Conservation (phyloP, 2,113 vertebrate genomes). For the Protomyctophum bolini region DNA sequence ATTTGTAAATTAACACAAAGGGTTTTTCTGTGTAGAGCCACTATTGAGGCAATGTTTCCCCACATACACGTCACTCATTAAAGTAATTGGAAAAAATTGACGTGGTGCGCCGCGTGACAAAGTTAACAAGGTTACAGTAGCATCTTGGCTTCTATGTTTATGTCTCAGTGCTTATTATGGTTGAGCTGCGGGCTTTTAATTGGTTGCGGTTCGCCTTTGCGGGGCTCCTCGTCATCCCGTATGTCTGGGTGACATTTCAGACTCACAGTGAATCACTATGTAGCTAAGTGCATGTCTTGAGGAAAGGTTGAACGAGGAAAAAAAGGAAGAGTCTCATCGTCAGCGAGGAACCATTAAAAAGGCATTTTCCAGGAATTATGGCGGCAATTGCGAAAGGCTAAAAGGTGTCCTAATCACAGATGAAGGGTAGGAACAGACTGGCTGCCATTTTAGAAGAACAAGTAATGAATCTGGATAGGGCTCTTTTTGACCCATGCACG, state of each 20-base stretch:
- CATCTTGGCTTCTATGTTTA: constrained; percentile 62
- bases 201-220: constrained; percentile 55
- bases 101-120: constrained; percentile 54
- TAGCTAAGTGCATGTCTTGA: constrained; percentile 57
- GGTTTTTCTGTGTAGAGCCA: too few relatives aligned
- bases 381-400: constrained; percentile 68
- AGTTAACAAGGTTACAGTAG: constrained; percentile 69
- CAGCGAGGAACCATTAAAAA: constrained; percentile 66
- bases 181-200: constrained; percentile 62
- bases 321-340: constrained; percentile 52
- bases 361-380: constrained; percentile 71
- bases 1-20: too few relatives aligned
- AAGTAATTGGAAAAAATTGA: constrained; percentile 36
- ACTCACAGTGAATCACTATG: constrained; percentile 56
- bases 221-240: constrained; percentile 51
- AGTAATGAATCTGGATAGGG: constrained; percentile 71
- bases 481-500: constrained; percentile 63
- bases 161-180: constrained; percentile 56
- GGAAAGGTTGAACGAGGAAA: constrained; percentile 30
- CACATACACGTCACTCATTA: constrained; percentile 24
- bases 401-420: constrained; percentile 74
- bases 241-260: constrained; percentile 69
- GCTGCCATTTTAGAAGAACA: constrained; percentile 73
- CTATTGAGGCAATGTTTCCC: constrained; percentile 5
- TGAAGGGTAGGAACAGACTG: constrained; percentile 69